Evolutionary conservation across 2,888 invertebrate species (phyloP), one percentile per base, ranked within the genome.

Genomic region (Dastarcus helophoroides): DNA sequence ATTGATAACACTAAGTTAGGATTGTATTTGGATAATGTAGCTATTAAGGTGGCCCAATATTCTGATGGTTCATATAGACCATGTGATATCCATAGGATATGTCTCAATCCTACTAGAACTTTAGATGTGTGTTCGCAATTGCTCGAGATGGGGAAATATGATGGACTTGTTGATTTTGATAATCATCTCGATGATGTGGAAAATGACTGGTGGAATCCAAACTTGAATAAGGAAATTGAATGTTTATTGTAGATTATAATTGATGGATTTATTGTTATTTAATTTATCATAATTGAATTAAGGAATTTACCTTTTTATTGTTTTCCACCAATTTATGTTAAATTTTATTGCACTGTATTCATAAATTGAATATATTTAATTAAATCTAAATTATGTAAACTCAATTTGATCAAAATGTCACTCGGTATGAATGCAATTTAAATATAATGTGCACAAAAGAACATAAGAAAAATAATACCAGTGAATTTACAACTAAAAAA

Each of bases 181-280:
- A 94, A 93, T 64, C 94, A 95, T 62, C 68, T 97, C 39, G 95
- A 97, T 60, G 81, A 95, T 58, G 72, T 89, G 19, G 68, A 76
- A 11, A 69, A 79, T 38, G 93, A 95, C 59, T 97, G 94, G 90
- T 78, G 76, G 46, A 97, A 97, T 63, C 54, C 63, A 3, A 65
- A 70, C 33, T 64, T 82, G 24, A 78, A 79, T 55, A 60, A 71
- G 42, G 61, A 67, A 42, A 71, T 79, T 47, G 67, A 69, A 22
- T 48, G 58, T 30, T 44, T 53, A 12, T 43, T 51, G 35, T 47
- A 27, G 11, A 14, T 26, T 24, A 2, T n/a, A 6, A 7, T 8
- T 28, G 6, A 7, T 19, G 19, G n/a, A 19, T 19, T n/a, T n/a
- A n/a, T n/a, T n/a, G n/a, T n/a, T n/a, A n/a, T n/a, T n/a, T 3